phyloP scores from a whole-genome alignment of 2,113 vertebrate genomes.

The Pollimyrus isidori region DNA sequence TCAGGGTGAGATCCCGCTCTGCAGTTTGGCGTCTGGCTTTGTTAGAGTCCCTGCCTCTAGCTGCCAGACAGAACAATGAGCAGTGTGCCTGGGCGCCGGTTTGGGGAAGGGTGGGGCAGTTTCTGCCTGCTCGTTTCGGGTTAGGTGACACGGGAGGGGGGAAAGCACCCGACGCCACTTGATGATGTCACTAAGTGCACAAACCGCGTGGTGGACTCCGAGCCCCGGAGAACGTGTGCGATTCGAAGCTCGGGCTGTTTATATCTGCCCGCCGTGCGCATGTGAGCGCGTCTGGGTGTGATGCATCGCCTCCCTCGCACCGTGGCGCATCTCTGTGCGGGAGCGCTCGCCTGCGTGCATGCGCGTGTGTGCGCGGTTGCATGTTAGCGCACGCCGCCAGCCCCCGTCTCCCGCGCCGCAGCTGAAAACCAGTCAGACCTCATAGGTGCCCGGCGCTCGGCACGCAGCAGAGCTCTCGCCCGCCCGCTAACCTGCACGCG shows the following conservation, averaged over 20 bases:
- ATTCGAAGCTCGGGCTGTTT: not conserved
- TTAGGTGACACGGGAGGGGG: not conserved
- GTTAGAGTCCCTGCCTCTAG: not conserved
- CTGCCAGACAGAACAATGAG: not conserved
- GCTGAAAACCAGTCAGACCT: slow-evolving; percentile 14
- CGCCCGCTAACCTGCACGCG: not conserved
- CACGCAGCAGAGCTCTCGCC: not conserved
- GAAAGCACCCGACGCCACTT: not conserved
- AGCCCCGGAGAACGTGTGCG: not conserved
- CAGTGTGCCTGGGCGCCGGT: slow-evolving; percentile 7
- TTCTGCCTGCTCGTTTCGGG: slow-evolving; percentile 7
- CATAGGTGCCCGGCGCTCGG: not conserved
- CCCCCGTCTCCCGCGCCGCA: not conserved
- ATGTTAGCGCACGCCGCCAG: not conserved
- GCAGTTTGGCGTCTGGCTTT: not conserved
- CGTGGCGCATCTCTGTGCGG: not conserved
- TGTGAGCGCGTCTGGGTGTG: not conserved
- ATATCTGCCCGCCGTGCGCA: not conserved
- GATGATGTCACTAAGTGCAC: not conserved
- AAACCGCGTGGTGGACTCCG: not conserved
- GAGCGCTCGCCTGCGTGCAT: not conserved
- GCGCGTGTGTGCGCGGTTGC: not conserved
- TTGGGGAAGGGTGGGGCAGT: slow-evolving; percentile 4
- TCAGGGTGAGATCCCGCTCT: not conserved
- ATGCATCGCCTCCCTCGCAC: not conserved